These are phyloP conservation scores for Xiphophorus birchmanni DNA, from an alignment of 2,797 vertebrate species.

Conservation along the genomic window DNA sequence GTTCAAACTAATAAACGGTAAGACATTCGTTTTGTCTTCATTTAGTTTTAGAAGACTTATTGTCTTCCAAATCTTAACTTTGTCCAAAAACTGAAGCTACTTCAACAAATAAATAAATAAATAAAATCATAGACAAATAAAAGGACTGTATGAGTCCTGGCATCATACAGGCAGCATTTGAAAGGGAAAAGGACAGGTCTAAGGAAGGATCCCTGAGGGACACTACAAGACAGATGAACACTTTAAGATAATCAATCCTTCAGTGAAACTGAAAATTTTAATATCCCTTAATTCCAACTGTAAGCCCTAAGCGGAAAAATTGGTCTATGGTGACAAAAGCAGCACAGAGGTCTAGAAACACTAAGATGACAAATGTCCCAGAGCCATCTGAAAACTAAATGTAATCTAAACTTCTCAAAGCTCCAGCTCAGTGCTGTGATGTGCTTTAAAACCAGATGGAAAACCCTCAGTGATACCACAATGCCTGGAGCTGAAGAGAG, in stretches of 20 bases:
- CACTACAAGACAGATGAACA: not conserved
- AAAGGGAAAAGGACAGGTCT: not conserved
- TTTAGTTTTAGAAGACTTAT: not conserved
- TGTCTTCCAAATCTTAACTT: not conserved
- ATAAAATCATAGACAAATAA: too few species aligned
- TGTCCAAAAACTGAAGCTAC: not conserved
- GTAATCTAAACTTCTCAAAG: not conserved
- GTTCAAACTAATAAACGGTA: not conserved
- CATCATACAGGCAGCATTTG: not conserved
- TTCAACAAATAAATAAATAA: not conserved
- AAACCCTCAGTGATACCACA: not conserved
- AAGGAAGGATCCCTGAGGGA: not conserved
- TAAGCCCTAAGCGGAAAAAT: not conserved
- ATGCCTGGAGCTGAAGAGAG: not conserved
- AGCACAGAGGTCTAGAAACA: not conserved
- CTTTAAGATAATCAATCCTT: not conserved
- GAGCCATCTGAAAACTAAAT: not conserved
- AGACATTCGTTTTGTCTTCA: not conserved
- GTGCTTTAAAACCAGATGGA: not conserved
- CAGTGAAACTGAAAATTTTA: not conserved
- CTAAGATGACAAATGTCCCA: not conserved
- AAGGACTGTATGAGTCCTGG: not conserved
- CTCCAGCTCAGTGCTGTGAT: not conserved
- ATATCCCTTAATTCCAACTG: not conserved
- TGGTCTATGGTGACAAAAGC: not conserved